Evolutionary conservation across 2,888 invertebrate species (phyloP), one percentile per base, ranked within the genome.

Genomic region (Marasmarcha lunaedactyla): DNA sequence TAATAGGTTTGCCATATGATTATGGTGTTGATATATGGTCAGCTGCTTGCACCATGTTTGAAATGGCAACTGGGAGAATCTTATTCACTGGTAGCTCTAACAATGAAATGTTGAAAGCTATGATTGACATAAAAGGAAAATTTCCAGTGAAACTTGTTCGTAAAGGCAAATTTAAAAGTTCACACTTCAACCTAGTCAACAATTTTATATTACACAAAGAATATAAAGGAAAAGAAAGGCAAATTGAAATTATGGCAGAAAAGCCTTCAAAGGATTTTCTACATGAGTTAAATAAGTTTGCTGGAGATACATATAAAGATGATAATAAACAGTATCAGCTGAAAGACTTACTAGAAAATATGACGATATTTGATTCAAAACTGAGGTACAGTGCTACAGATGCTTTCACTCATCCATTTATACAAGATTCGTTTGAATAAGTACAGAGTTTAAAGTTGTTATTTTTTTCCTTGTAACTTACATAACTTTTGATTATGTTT

Each of bases 11-110:
- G 65, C 89, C 92, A 15, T 98, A 98, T 77, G 97, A 95, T 71
- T 95, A 93, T 81, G 93, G 93, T 37, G 93, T 99, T 54, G 99
- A 99, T 73, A 90, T 97, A 86, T 99, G 99, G 98, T 97, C 98
- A 25, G 92, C 96, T 11, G 99, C 95, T n/a, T 97, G 97, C 63
- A 98, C 98, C 26, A 92, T 99, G 52, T 99, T 92, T 71, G 99
- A 99, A 83, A 71, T 99, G 56, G 98, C 98, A 67, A 98, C 98
- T 2, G 98, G 98, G 15, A 94, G 93, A 78, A 98, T 99, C 50
- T 87, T 99, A 83, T 99, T 99, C 67, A 92, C 97, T 40, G 99
- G 99, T 40, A 94, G 94, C 71, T 94, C 96, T 3, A 99, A 99
- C 79, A 99, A 99, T 73, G 94, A 93, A 84, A 99, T 99, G 99